Conservation (phyloP, 2,888 invertebrate genomes). For the Brassicogethes aeneus region DNA sequence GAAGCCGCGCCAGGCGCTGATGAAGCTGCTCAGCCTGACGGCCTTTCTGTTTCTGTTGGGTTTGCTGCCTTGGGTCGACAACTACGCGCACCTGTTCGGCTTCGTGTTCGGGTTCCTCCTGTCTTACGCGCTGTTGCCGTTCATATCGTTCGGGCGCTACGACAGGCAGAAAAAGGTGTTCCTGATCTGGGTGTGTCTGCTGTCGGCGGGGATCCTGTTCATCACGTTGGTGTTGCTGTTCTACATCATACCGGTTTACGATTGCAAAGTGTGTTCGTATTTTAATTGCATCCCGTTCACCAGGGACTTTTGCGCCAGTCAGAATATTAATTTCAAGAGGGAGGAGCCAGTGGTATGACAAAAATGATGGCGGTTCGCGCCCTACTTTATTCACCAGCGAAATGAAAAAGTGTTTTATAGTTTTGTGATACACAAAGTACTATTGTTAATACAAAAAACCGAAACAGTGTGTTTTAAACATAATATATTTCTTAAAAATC, state of each 20-base stretch:
- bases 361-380: constrained; percentile 41
- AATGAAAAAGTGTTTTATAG: too few relatives aligned
- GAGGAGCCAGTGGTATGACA: constrained; percentile 70
- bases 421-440: too few relatives aligned
- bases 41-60: constrained; percentile 74
- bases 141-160: constrained; percentile 84
- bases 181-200: constrained; percentile 57
- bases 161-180: constrained; percentile 74
- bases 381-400: too few relatives aligned
- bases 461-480: constrained; percentile 23
- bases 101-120: constrained; percentile 89
- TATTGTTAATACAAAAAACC: too few relatives aligned
- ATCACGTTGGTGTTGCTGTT: constrained; percentile 70
- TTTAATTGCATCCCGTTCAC: constrained; percentile 87
- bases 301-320: constrained; percentile 80
- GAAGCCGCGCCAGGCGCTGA: constrained; percentile 74
- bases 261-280: constrained; percentile 78
- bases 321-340: constrained; percentile 73
- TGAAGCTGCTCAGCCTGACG: constrained; percentile 67
- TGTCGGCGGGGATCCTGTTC: constrained; percentile 61
- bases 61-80: constrained; percentile 95
- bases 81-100: constrained; percentile 95
- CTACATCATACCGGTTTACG: constrained; percentile 79
- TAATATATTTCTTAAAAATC: constrained; percentile 23
- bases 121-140: constrained; percentile 90